Evolutionary conservation across 2,113 vertebrate genomes (phyloP).

Genomic region (human): GRCh38 chrX:97656501-97657000

Average conservation of each 20-base stretch:
- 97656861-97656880: neutral
- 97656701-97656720: neutral
- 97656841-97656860: constrained; percentile 13
- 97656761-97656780: neutral
- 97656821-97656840: neutral
- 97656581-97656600: constrained; percentile 30
- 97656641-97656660: constrained; percentile 22
- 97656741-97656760: neutral
- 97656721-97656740: neutral
- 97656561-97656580: neutral
- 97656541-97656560: neutral
- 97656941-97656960: neutral
- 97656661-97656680: neutral
- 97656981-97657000: neutral
- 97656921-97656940: neutral
- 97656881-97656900: neutral
- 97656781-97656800: neutral
- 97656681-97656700: neutral
- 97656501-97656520: neutral
- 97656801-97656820: neutral
- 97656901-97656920: constrained; percentile 11
- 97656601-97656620: neutral
- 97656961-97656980: neutral
- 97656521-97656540: neutral
- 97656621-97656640: neutral